These are phyloP conservation scores for Actias luna DNA, from an alignment of 2,888 invertebrate species.

Conservation along the genomic window DNA sequence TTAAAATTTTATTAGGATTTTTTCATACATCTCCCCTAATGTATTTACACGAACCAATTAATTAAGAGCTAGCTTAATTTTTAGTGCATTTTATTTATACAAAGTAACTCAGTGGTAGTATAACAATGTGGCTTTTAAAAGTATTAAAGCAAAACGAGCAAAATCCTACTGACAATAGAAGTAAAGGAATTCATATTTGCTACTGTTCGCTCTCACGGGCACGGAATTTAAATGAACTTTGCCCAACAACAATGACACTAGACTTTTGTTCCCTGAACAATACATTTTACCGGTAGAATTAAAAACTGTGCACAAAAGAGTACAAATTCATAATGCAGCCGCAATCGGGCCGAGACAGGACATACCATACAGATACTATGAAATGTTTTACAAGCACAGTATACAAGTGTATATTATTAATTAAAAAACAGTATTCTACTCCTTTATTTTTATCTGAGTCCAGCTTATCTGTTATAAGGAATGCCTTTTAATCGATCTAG, in stretches of 20 bases:
- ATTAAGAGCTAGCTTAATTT: background rate
- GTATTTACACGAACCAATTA: background rate
- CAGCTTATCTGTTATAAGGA: too few relatives aligned
- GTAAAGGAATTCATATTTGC: conserved; percentile 80
- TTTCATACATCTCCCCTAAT: background rate
- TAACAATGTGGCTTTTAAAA: conserved; percentile 62
- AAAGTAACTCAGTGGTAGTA: conserved; percentile 30
- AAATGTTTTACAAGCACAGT: background rate
- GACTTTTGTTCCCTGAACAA: conserved; percentile 79
- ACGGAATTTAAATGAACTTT: conserved; percentile 80
- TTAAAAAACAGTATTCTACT: background rate
- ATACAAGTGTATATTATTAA: background rate
- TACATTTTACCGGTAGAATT: conserved; percentile 79
- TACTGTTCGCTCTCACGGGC: conserved; percentile 77
- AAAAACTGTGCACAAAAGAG: conserved; percentile 78
- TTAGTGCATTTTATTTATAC: background rate
- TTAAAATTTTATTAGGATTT: too few relatives aligned
- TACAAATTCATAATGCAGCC: conserved; percentile 78
- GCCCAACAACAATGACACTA: conserved; percentile 79
- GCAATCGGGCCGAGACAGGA: conserved; percentile 53
- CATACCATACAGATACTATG: conserved; percentile 23
- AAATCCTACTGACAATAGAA: conserved; percentile 74
- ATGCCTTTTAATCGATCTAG: too few relatives aligned
- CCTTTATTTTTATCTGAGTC: background rate
- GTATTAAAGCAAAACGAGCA: conserved; percentile 67